Evolutionary conservation across 2,113 vertebrate species (phyloP).

Genomic region (Pelodiscus sinensis): DNA sequence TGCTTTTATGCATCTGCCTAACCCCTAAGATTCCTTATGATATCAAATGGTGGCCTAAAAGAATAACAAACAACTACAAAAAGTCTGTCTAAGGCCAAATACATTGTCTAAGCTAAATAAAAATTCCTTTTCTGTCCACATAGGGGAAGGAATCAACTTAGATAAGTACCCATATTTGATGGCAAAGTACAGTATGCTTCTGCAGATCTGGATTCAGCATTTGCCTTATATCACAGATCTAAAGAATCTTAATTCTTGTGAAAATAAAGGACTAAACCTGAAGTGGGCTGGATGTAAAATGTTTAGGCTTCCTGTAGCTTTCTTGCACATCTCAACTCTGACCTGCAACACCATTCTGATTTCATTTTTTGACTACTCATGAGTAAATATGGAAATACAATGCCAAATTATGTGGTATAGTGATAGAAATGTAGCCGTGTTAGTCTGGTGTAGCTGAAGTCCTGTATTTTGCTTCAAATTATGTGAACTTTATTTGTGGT

Average conservation of each 20-base stretch:
- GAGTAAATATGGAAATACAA: background rate
- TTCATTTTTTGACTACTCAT: constrained; percentile 12
- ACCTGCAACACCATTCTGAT: background rate
- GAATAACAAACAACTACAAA: background rate
- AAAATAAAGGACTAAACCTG: constrained; percentile 9
- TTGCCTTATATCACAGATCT: constrained; percentile 23
- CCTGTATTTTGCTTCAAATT: too few relatives aligned
- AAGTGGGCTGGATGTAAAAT: background rate
- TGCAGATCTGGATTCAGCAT: constrained; percentile 28
- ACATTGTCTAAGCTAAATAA: background rate
- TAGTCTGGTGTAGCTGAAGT: too few relatives aligned
- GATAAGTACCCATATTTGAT: background rate
- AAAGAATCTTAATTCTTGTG: background rate
- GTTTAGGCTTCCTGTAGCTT: background rate
- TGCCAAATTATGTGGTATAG: background rate
- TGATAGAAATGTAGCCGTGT: too few relatives aligned
- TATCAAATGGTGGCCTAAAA: background rate
- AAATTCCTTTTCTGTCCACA: background rate
- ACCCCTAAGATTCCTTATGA: background rate
- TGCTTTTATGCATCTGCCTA: background rate
- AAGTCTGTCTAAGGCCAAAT: background rate
- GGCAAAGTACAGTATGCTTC: background rate
- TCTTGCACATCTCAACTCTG: background rate
- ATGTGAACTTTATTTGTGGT: constrained; percentile 37
- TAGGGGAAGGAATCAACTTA: background rate